Percentiles rank a stretch among this genome's conserved stretches.
Evolutionary conservation across 2,888 invertebrate species (phyloP).

Genomic region (Desoria tigrina): DNA sequence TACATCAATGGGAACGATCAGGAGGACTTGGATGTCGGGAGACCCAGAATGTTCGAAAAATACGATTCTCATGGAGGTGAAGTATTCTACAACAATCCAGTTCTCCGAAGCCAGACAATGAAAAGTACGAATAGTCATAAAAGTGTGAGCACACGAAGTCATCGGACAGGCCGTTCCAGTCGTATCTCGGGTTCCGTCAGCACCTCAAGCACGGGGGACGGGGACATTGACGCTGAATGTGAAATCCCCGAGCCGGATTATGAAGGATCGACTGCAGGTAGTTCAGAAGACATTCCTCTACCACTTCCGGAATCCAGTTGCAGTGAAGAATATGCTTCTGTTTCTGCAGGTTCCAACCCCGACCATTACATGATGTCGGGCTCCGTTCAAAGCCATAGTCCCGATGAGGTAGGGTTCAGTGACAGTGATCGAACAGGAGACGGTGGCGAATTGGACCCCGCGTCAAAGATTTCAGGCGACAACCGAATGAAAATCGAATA

Average conservation of each 20-base stretch:
- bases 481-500: conserved; percentile 72
- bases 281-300: conserved; percentile 48
- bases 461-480: conserved; percentile 59
- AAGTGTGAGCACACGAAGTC: conserved; percentile 26
- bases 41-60: conserved; percentile 1
- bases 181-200: conserved; percentile 38
- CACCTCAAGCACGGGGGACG: conserved; percentile 39
- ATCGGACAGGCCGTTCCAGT: conserved; percentile 33
- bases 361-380: conserved; percentile 37
- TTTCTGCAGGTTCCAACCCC: conserved; percentile 40
- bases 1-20: conserved; percentile 11
- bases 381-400: conserved; percentile 33
- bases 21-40: neutral
- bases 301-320: conserved; percentile 46
- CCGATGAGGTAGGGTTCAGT: neutral
- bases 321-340: conserved; percentile 46
- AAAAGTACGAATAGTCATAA: conserved; percentile 27
- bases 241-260: conserved; percentile 53
- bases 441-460: conserved; percentile 37
- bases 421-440: conserved; percentile 20
- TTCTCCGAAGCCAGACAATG: conserved; percentile 39
- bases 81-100: conserved; percentile 16
- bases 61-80: conserved; percentile 3
- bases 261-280: conserved; percentile 49
- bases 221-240: conserved; percentile 43